Evolutionary conservation across 2,113 vertebrate genomes (phyloP), one percentile per base, ranked within the genome.

Genomic region (Mustelus asterias): DNA sequence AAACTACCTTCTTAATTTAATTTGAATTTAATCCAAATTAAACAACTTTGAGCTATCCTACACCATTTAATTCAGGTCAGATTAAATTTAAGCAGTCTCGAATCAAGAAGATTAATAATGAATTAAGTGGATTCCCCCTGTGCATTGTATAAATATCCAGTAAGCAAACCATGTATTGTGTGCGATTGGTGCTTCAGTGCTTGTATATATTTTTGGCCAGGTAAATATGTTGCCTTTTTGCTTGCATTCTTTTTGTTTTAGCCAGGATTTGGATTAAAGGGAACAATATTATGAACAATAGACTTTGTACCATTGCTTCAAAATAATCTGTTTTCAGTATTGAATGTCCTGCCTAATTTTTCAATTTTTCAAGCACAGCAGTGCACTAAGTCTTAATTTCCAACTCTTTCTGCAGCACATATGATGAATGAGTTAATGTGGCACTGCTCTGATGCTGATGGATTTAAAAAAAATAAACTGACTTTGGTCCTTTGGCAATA

Each of bases 1-100:
- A 76, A 95, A 44, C 94, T 54, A 95, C 94, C 44, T 95, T 95
- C 69, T 72, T 95, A 72, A 95, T 95, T 95, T 95, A 72, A 95
- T 72, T 72, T 95, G 94, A 76, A 95, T 54, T 70, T 72, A 95
- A 95, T 72, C 94, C 94, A 95, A 95, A 72, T 44, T 95, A 76
- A 95, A 95, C 67, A 95, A 95, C 44, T 94, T 70, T 95, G 94
- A 95, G 44, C 13, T 54, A 95, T 95, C 41, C 44, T 33, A 18
- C 69, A 95, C 41, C 24, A 76, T 48, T 48, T 95, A 95, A 72
- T 72, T 95, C 94, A 76, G 41, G 29, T 95, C 69, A 70, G 94
- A 76, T 95, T 95, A 95, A 95, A 95, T 95, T 72, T 70, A 70
- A 95, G 69, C 44, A 72, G 94, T 29, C 67, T 72, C 70, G 44